phyloP scores from a whole-genome alignment of 2,888 invertebrate species.

The Eucriotettix oculatus region DNA sequence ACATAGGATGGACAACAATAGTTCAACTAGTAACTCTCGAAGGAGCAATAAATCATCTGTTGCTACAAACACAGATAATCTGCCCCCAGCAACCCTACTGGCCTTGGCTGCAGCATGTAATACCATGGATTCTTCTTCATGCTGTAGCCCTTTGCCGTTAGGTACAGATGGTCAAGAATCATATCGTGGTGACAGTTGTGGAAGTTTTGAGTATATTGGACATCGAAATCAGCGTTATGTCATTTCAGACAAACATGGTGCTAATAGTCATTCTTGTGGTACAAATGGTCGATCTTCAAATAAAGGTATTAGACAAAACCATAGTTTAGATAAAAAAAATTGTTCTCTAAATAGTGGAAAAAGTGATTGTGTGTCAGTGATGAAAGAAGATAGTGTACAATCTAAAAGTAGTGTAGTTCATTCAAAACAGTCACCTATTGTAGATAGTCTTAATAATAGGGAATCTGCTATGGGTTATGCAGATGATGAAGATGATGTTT shows the following conservation, averaged over 20 bases:
- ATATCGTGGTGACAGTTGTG: conserved; percentile 43
- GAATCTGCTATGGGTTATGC: background rate
- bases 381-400: conserved; percentile 4
- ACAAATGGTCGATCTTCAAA: background rate
- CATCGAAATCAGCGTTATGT: conserved; percentile 12
- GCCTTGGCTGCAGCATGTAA: conserved; percentile 29
- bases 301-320: conserved; percentile 1
- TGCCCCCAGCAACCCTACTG: conserved; percentile 40
- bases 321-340: conserved; percentile 4
- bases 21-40: conserved; percentile 1
- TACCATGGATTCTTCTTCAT: conserved; percentile 27
- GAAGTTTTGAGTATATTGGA: conserved; percentile 42
- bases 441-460: background rate
- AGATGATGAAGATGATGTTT: conserved; percentile 2
- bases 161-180: conserved; percentile 43
- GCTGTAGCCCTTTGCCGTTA: conserved; percentile 33
- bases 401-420: background rate
- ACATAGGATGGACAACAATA: conserved; percentile 1
- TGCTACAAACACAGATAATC: conserved; percentile 10
- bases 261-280: background rate
- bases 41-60: conserved; percentile 5
- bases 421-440: background rate
- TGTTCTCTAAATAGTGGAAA: background rate
- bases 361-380: background rate
- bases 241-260: conserved; percentile 6